phyloP scores from a whole-genome alignment of 1,140 invertebrate species.

The Trichonephila clavipes region DNA sequence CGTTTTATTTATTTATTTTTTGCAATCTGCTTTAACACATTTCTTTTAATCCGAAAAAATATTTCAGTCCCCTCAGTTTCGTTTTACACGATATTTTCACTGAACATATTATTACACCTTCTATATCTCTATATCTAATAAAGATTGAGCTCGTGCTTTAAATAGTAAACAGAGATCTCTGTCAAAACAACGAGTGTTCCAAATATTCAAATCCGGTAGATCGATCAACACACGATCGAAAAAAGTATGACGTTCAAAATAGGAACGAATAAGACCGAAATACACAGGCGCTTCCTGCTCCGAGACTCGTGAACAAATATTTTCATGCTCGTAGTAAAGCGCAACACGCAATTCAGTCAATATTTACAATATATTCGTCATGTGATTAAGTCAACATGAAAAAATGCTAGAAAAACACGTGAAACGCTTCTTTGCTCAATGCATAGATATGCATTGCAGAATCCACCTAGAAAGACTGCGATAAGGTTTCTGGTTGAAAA shows the following conservation, averaged over 20 bases:
- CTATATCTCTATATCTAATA: too few species aligned
- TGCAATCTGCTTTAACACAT: too few species aligned
- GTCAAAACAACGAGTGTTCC: neutral
- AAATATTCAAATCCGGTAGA: neutral
- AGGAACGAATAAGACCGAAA: neutral
- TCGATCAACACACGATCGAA: too few species aligned
- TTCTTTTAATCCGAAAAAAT: too few species aligned
- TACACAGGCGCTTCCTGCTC: neutral
- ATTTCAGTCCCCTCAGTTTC: too few species aligned
- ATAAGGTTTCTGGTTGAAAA: neutral
- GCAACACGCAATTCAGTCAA: conserved; percentile 18
- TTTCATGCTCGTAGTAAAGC: neutral
- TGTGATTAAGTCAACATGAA: neutral
- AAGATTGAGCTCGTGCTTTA: too few species aligned
- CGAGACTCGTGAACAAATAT: conserved; percentile 9
- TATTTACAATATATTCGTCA: conserved; percentile 7
- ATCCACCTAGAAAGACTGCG: neutral
- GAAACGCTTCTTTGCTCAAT: neutral
- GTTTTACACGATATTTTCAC: too few species aligned
- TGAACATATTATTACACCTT: too few species aligned
- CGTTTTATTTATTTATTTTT: too few species aligned
- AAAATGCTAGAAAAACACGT: neutral
- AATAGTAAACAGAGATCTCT: too few species aligned
- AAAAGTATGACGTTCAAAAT: neutral
- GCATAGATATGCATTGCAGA: neutral